Conservation (phyloP, 2,797 vertebrate genomes). For the Vespertilio murinus region DNA sequence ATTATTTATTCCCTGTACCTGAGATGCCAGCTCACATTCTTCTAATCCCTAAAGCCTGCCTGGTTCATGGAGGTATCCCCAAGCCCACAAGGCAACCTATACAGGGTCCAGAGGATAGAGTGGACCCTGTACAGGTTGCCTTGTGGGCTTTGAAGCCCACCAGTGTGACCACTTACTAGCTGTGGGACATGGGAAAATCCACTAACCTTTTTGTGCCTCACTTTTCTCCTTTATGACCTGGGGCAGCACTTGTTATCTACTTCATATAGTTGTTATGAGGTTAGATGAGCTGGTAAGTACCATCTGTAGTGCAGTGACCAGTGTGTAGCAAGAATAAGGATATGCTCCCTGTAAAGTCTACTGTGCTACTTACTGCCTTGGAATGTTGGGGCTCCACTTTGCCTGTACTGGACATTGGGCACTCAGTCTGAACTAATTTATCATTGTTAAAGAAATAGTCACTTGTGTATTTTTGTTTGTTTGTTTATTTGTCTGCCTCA, state of each 20-base stretch:
- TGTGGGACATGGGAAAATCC: not conserved
- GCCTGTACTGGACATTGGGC: not conserved
- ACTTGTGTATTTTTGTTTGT: not conserved
- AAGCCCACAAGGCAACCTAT: too few relatives aligned
- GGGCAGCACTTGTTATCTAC: not conserved
- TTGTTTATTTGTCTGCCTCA: not conserved
- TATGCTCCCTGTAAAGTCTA: too few relatives aligned
- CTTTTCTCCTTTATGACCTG: not conserved
- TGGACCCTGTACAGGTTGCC: too few relatives aligned
- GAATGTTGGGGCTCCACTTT: not conserved
- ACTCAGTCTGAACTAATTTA: not conserved
- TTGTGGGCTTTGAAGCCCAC: not conserved
- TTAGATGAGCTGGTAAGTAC: not conserved
- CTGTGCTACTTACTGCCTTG: not conserved
- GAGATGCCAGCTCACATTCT: not conserved
- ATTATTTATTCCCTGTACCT: not conserved
- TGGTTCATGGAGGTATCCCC: not conserved
- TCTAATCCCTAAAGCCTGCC: not conserved
- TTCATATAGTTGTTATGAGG: not conserved
- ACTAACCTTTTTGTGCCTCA: not conserved
- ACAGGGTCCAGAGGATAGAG: not conserved
- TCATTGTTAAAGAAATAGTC: not conserved
- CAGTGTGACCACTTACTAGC: not conserved
- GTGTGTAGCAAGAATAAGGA: not conserved
- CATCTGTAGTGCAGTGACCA: not conserved